Evolutionary conservation across 2,797 vertebrate species (phyloP), one percentile per base, ranked within the genome.

Genomic region (Melopsittacus undulatus): DNA sequence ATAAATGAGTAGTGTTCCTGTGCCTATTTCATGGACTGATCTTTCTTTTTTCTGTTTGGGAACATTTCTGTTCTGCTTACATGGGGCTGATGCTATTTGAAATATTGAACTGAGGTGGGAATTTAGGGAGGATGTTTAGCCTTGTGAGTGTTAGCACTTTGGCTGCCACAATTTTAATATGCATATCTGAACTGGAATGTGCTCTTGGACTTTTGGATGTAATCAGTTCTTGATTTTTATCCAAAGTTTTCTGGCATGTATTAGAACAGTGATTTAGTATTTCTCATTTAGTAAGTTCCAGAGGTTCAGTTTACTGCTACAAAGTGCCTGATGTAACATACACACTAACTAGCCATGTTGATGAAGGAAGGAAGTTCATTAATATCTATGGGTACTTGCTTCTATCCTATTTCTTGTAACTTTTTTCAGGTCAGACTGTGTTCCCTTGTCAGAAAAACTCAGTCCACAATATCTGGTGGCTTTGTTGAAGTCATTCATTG

Each of bases 211-310:
- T 89, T 89, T 82, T 10, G 8, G 9, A 26, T 64, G 51, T 57
- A 79, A 87, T 76, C 63, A 70, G 13, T 68, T 92, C 49, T 88
- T 91, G 64, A 68, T 80, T 91, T 95, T 83, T 89, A 91, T 82
- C 81, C 92, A 94, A 80, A 68, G 23, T 7, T 83, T 87, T 87
- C 62, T 75, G 86, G 61, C 74, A 52, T 46, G 32, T 61, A 6
- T 84, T 90, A 52, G 32, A 87, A n/a, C 4, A 52, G 22, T 20
- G 42, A 42, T 66, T 79, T 85, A 34, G 20, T 87, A 80, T 92
- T 92, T 26, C 29, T 83, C 19, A 32, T 82, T 74, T 85, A 80
- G 4, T 56, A 62, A 32, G 62, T 87, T 95, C 45, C 75, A 64
- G 68, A 85, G 45, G 34, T 68, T 34, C 32, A 67, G 51, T 63